Base-by-base conservation (phyloP, 1,140 invertebrate species). In the Conus ventricosus region DNA sequence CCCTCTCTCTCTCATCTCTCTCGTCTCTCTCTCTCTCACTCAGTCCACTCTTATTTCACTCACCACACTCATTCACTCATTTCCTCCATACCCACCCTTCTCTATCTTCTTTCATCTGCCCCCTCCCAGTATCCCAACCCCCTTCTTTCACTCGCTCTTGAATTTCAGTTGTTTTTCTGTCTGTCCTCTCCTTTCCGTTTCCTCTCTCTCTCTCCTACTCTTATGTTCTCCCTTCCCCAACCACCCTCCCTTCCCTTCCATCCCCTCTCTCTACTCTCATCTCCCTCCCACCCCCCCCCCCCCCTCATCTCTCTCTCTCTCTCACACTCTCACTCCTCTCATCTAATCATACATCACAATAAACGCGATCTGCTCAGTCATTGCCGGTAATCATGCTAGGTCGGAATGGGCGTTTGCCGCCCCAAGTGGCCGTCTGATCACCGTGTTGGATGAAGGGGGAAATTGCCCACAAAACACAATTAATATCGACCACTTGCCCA, bases 121-220 rank as follows among this genome's bases (percentile, higher is more conserved):
- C 76, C 17, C 76, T 51, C 76, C 27, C 25, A 5, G 25, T 23
- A 3, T 25, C 76, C 76, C 76, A 1, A 4, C 25, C 23, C 17
- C 27, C 25, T 39, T 51, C 25, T 51, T 8, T 78, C 76, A 10
- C 25, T 51, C 27, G 8, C 76, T 78, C 71, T 76, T n/a, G 8
- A 0, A 20, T 23, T n/a, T 23, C 23, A 23, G 15, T 23, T 76
- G 1, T n/a, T n/a, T n/a, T 8, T 75, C 71, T 75, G 10, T 75
- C 71, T 75, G 10, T 75, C 23, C 25, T 39, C 76, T 78, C 25
- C 20, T 25, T 39, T 25, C 20, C 76, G 7, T 25, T 39, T 25
- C 39, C 76, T 78, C 76, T 78, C 76, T 78, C 76, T 25, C 76
- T 39, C 76, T 39, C 76, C 20, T 25, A 7, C 76, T 78, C 76